A percentile compares a stretch with the other conserved stretches of the same genome.
Conservation (phyloP, 2,113 vertebrate species). For the Leptodactylus fuscus region DNA sequence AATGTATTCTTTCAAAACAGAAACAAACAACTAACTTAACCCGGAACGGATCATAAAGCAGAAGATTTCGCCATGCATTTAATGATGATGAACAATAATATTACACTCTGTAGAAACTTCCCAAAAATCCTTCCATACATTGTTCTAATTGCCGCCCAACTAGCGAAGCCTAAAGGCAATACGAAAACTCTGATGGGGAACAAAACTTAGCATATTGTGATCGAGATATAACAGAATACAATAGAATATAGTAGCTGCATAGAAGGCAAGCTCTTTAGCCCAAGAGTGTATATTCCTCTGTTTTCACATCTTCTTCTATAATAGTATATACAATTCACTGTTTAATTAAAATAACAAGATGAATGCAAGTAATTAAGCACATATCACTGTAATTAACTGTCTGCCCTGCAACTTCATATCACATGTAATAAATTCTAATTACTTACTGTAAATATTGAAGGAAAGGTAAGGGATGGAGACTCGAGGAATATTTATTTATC, state of each 20-base stretch:
- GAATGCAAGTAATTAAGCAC: neutral
- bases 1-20: constrained; percentile 50
- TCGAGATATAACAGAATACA: neutral
- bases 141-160: neutral
- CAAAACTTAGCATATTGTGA: neutral
- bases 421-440: neutral
- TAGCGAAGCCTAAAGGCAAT: neutral
- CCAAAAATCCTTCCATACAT: neutral
- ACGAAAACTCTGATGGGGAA: neutral
- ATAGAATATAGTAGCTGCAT: neutral
- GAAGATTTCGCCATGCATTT: constrained; percentile 30
- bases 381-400: neutral
- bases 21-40: constrained; percentile 57
- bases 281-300: neutral
- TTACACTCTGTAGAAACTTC: neutral
- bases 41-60: constrained; percentile 33
- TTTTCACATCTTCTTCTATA: neutral
- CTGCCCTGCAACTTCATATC: neutral
- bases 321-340: neutral
- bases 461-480: too few species aligned
- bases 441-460: neutral
- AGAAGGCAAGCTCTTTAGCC: neutral
- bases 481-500: too few species aligned
- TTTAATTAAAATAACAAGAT: neutral
- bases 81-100: neutral